Evolutionary conservation across 2,113 vertebrate genomes (phyloP), one percentile per base, ranked within the genome.

Genomic region (Paradoxurus hermaphroditus): DNA sequence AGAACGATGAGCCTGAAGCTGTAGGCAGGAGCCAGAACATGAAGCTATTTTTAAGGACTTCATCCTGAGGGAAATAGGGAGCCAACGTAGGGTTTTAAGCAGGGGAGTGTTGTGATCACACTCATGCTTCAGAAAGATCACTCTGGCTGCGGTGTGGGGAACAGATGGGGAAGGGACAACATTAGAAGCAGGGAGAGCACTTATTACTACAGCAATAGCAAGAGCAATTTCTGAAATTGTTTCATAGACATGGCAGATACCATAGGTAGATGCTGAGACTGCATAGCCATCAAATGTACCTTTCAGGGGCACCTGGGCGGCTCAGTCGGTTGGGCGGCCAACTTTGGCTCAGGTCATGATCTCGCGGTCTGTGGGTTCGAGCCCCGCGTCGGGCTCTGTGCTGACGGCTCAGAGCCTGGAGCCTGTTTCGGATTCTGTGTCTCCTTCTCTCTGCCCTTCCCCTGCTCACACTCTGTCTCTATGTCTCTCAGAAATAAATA

Each of bases 21-120:
- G 78, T 41, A 97, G 84, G 86, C 96, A 93, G 91, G 63, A 95
- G 95, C 95, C 95, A 98, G 97, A 91, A 97, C 88, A 89, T 12
- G 89, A n/a, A 96, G 96, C 93, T 97, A 94, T 97, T 97, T 98
- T 97, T 96, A 98, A 93, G 97, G 96, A 75, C 95, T 92, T 95
- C 70, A 89, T 95, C 97, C 95, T 77, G 19, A 96, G 97, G 90
- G 89, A 97, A 94, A 67, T n/a, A 73, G 97, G 97, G 96, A 97
- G 97, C 97, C 97, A 87, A 97, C 34, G 94, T 59, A 92, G 90
- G 95, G 94, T 85, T 98, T 95, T 44, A 90, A 90, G 97, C 96
- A 97, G 89, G 88, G 97, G 96, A 96, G 95, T 95, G 97, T 90
- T 97, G 97, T 96, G 97, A 95, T 97, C 96, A 94, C 95, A 96